A percentile compares a stretch with the other conserved stretches of the same genome.
Evolutionary conservation across 1,140 invertebrate genomes (phyloP).

Genomic region (Pseudomyrmex flavicornis): DNA sequence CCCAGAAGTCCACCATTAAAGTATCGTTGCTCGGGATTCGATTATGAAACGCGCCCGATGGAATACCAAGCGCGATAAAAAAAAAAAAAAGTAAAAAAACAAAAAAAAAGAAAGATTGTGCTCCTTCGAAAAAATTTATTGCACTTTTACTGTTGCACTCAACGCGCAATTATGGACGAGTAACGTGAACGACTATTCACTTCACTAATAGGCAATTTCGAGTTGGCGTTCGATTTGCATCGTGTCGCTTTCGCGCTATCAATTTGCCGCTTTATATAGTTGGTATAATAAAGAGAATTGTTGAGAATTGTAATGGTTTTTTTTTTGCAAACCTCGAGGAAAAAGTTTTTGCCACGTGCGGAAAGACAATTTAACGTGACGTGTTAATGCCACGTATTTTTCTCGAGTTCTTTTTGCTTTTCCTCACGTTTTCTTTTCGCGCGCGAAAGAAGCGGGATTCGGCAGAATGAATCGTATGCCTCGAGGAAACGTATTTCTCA

Average conservation of each 20-base stretch:
- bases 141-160: background rate
- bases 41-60: background rate
- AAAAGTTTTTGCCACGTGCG: constrained; percentile 9
- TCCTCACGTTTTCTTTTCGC: constrained; percentile 34
- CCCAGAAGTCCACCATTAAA: constrained; percentile 13
- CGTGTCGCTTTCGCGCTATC: background rate
- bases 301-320: background rate
- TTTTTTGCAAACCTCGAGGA: background rate
- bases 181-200: background rate
- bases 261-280: background rate
- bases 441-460: constrained; percentile 43
- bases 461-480: constrained; percentile 57
- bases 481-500: constrained; percentile 68
- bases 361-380: constrained; percentile 31
- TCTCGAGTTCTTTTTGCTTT: background rate
- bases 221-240: background rate
- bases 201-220: background rate
- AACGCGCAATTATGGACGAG: background rate
- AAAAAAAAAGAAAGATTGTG: too few species aligned
- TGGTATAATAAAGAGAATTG: background rate
- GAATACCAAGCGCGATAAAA: background rate
- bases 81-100: background rate
- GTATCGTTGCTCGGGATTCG: constrained; percentile 32
- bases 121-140: background rate
- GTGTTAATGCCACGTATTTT: constrained; percentile 49